Evolutionary conservation across 2,888 invertebrate genomes (phyloP).

Genomic region (Congeria kusceri): DNA sequence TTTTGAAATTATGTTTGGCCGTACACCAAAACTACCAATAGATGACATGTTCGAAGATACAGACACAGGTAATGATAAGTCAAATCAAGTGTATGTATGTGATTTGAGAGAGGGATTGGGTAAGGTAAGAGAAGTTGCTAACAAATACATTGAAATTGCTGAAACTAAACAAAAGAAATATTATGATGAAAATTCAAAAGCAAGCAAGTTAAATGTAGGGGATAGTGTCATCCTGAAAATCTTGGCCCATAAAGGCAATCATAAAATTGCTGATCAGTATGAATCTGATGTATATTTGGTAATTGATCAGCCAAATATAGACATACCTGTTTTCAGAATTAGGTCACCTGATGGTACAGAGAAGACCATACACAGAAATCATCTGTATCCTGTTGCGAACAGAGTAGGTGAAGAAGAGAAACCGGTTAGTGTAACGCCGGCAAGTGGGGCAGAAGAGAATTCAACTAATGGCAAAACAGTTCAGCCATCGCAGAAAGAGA

Average conservation of each 20-base stretch:
- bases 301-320: background rate
- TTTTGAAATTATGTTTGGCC: constrained; percentile 12
- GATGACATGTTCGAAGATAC: background rate
- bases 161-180: background rate
- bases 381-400: background rate
- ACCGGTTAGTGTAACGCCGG: background rate
- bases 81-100: background rate
- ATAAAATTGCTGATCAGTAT: constrained; percentile 2
- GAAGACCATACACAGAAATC: background rate
- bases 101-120: background rate
- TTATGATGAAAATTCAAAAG: constrained; percentile 11
- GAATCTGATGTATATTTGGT: background rate
- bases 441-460: no score
- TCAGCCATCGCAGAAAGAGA: no score
- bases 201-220: background rate
- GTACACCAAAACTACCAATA: constrained; percentile 14
- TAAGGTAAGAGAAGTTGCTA: background rate
- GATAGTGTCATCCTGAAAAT: background rate
- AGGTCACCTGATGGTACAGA: background rate
- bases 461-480: no score
- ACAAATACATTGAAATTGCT: background rate
- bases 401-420: background rate
- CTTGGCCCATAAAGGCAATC: background rate
- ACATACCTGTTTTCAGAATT: background rate
- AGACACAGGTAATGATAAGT: no score